phyloP scores from a whole-genome alignment of 2,888 invertebrate species.

The Chymomyza fuscimana region DNA sequence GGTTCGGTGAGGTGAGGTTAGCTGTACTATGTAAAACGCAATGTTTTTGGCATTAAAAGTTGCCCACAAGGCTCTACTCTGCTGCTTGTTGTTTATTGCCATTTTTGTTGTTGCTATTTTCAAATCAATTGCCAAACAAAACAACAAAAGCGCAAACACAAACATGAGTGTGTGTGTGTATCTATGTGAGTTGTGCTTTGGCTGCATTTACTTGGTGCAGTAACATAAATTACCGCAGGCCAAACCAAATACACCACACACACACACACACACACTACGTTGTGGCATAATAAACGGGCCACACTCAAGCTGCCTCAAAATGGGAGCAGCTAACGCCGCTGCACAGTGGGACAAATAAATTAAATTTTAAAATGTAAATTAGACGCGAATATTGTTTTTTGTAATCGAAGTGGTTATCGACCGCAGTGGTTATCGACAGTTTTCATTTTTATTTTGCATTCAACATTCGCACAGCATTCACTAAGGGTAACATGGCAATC shows the following conservation, averaged over 20 bases:
- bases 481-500: too few species aligned
- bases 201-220: conserved; percentile 71
- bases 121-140: conserved; percentile 67
- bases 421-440: too few species aligned
- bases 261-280: neutral
- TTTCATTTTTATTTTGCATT: too few species aligned
- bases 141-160: conserved; percentile 69
- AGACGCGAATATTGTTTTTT: too few species aligned
- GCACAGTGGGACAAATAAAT: neutral
- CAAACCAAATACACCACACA: conserved; percentile 28
- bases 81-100: neutral
- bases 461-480: too few species aligned
- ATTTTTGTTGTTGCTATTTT: conserved; percentile 57
- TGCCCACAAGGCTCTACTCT: neutral
- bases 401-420: too few species aligned
- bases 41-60: conserved; percentile 50
- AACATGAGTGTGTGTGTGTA: conserved; percentile 28
- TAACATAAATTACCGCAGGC: conserved; percentile 68
- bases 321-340: neutral
- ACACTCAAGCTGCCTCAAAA: conserved; percentile 2
- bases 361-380: too few species aligned
- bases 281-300: conserved; percentile 46
- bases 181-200: conserved; percentile 50
- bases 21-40: conserved; percentile 22
- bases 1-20: neutral